Base-by-base conservation (phyloP, 2,113 vertebrate species). In the Ondatra zibethicus region DNA sequence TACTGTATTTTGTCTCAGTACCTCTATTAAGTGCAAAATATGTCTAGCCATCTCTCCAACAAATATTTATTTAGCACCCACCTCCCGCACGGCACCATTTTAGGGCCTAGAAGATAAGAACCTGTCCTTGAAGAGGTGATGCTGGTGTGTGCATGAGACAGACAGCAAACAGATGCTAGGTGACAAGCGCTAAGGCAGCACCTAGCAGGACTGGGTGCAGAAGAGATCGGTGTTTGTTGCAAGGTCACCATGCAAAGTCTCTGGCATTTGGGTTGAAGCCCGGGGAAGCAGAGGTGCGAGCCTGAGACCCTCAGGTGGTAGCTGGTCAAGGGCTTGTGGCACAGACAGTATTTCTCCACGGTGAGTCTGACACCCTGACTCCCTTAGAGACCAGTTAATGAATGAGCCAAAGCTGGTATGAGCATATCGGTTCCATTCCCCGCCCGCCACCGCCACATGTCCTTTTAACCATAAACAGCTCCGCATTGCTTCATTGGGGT, bases 81-180 rank as follows among this genome's bases (percentile, higher is more conserved):
- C 29, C 29, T 11, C 42, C 39, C n/a, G 45, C 36, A 23, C 21
- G 72, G 61, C 29, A 23, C 33, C 0, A 1, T 27, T 88, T 58
- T 10, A 11, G 68, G 52, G 16, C 39, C 58, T 19, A 45, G 66
- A 45, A 31, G 45, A 82, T 4, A 75, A 47, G 25, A 58, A 45
- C 1, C 6, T 13, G 14, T 5, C 73, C 80, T 36, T 58, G n/a
- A 0, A 27, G 13, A 29, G 12, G 19, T 13, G 23, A 50, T 58
- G 36, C 19, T 33, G 5, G n/a, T 55, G 1, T 8, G 1, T 1
- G 52, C 0, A 0, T 50, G 6, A 45, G 66, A 47, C 33, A 68
- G 55, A 75, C 9, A 55, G 27, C 12, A 75, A 36, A n/a, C 8
- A 65, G 27, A 5, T 19, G 39, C 2, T 39, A 7, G 2, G 42